Conservation (phyloP, 1,140 invertebrate genomes). For the Tigriopus japonicus region DNA sequence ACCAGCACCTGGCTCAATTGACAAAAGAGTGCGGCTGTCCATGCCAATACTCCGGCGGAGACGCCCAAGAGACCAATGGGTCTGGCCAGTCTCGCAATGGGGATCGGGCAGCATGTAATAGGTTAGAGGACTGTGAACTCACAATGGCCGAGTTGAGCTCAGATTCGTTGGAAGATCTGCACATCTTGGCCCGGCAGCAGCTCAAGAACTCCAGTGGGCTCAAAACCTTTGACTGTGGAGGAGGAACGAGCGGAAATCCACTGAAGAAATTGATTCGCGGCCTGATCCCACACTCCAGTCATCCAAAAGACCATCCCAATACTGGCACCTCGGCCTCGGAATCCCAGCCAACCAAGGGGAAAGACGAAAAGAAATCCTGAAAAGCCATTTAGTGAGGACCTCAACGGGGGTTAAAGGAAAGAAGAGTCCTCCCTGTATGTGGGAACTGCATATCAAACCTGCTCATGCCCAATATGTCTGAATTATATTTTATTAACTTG, state of each 20-base stretch:
- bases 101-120: neutral
- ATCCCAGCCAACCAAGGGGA: no score
- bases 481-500: no score
- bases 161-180: slow-evolving; percentile 5
- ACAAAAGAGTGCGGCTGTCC: neutral
- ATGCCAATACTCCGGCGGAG: neutral
- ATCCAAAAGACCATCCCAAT: neutral
- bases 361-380: no score
- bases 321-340: neutral
- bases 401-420: no score
- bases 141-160: neutral
- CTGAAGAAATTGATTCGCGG: neutral
- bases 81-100: neutral
- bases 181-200: neutral
- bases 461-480: no score
- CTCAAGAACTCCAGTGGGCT: neutral
- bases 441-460: no score
- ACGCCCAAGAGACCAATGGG: no score
- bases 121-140: neutral
- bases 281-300: neutral
- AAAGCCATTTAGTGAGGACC: no score
- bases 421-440: no score
- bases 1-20: neutral
- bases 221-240: slow-evolving; percentile 1
- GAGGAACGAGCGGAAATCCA: neutral